Percentiles rank a stretch among this genome's conserved stretches.
Conservation (phyloP, 2,797 vertebrate species). For the Synaphobranchus kaupii region DNA sequence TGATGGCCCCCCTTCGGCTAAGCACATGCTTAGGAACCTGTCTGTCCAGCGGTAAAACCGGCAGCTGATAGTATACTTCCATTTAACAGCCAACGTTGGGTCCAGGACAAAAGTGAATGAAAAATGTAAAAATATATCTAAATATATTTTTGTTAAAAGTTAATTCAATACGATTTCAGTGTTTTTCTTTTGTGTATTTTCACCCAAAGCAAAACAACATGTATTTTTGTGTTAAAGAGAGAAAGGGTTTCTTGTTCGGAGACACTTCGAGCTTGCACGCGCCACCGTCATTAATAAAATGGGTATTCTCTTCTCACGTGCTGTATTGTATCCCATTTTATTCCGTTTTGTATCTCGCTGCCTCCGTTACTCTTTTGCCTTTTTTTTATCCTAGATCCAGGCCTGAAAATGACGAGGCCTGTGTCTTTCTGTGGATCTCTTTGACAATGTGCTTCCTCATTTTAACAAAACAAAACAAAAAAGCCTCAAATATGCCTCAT, state of each 20-base stretch:
- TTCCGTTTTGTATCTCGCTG: constrained; percentile 21
- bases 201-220: not conserved
- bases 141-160: not conserved
- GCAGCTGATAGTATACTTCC: constrained; percentile 85
- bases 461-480: constrained; percentile 28
- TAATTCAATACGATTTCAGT: constrained; percentile 26
- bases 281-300: constrained; percentile 25
- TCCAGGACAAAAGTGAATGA: constrained; percentile 34
- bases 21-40: constrained; percentile 85
- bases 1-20: constrained; percentile 84
- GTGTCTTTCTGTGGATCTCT: constrained; percentile 39
- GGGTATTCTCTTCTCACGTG: constrained; percentile 13
- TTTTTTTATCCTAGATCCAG: constrained; percentile 39
- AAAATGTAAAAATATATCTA: constrained; percentile 11
- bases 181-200: too few species aligned
- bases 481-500: constrained; percentile 10
- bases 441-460: constrained; percentile 46
- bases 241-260: constrained; percentile 30
- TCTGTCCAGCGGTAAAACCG: constrained; percentile 86
- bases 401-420: constrained; percentile 42
- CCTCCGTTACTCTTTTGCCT: constrained; percentile 29
- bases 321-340: constrained; percentile 23
- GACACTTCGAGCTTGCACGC: constrained; percentile 22
- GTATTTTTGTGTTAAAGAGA: constrained; percentile 28
- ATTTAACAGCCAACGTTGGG: constrained; percentile 62